Base-by-base conservation (phyloP, 2,113 vertebrate species). In the Caloenas nicobarica region DNA sequence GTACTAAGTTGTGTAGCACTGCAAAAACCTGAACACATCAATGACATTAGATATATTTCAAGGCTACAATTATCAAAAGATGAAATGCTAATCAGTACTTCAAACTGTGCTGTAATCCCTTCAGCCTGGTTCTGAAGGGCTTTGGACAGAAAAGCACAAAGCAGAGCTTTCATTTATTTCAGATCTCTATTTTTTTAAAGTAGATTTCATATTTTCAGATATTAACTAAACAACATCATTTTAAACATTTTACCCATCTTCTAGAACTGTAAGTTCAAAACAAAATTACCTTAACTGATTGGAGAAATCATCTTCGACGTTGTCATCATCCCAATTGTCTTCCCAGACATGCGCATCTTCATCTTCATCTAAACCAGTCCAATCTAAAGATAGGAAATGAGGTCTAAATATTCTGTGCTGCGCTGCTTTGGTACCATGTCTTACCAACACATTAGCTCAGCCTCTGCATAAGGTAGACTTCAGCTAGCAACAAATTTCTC, bases 261-360 rank as follows among this genome's bases (percentile, higher is more conserved):
- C n/a, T 74, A 40, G 40, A 95, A 77, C 9, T 53, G 21, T 1
- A 81, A 61, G 24, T 79, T 87, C 72, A 74, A 79, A 90, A 65
- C 34, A 80, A 89, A 78, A 31, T 97, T 96, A 99, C 99, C 99
- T 98, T 96, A 99, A 96, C 88, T 99, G 99, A 97, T 99, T 99
- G 72, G 99, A 99, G 96, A 99, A 99, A 96, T 99, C 99, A 89
- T 99, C 99, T 85, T 99, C 99, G 40, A 99, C 99, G 10, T 99
- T 99, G 97, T 99, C 99, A 93, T 99, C 99, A 86, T 99, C 99
- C 99, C 99, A 99, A 88, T 99, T 99, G 97, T 99, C 99, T 86
- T 99, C 99, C 99, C 99, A 99, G 61, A 99, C 99, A 48, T 99
- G 99, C 13, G 99, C 99, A 94, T 99, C 99, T 95, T 99, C 99